These are phyloP conservation scores for Protobothrops flavoviridis DNA, from an alignment of 2,113 vertebrate genomes.

Conservation along the genomic window DNA sequence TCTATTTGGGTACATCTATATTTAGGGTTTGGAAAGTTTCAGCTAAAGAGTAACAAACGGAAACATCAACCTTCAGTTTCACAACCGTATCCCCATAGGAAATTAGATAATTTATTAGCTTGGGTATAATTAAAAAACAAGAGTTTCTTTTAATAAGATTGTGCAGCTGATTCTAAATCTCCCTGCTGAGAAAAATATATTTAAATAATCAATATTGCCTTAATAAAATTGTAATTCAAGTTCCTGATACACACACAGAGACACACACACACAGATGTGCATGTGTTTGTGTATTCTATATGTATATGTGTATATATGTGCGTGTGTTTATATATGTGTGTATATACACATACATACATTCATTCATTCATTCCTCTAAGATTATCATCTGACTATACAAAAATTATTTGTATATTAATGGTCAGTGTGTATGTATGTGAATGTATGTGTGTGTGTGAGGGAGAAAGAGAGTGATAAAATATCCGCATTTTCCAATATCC, in stretches of 20 bases:
- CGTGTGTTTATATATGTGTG: too few relatives aligned
- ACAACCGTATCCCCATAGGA: neutral
- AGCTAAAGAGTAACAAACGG: neutral
- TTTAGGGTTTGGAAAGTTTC: slow-evolving; percentile 8
- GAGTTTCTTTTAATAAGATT: slow-evolving; percentile 29
- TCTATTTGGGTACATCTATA: neutral
- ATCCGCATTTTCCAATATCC: neutral
- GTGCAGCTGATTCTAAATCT: slow-evolving; percentile 23
- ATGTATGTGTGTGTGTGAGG: neutral
- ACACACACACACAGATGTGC: too few relatives aligned
- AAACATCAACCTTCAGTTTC: neutral
- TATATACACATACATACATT: too few relatives aligned
- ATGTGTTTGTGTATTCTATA: too few relatives aligned
- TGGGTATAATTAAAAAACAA: slow-evolving; percentile 32
- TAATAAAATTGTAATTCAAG: slow-evolving; percentile 31
- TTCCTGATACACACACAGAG: neutral
- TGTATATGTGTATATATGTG: too few relatives aligned
- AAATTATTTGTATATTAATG: neutral
- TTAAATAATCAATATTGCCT: slow-evolving; percentile 33
- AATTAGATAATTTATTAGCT: slow-evolving; percentile 23
- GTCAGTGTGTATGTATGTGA: neutral
- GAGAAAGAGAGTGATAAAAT: neutral
- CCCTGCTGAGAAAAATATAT: slow-evolving; percentile 20
- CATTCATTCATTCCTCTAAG: neutral
- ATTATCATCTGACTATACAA: neutral